Percentiles rank a stretch among this genome's conserved stretches.
These are phyloP conservation scores for Neoitamus cyanurus DNA, from an alignment of 2,888 invertebrate species.

Conservation along the genomic window DNA sequence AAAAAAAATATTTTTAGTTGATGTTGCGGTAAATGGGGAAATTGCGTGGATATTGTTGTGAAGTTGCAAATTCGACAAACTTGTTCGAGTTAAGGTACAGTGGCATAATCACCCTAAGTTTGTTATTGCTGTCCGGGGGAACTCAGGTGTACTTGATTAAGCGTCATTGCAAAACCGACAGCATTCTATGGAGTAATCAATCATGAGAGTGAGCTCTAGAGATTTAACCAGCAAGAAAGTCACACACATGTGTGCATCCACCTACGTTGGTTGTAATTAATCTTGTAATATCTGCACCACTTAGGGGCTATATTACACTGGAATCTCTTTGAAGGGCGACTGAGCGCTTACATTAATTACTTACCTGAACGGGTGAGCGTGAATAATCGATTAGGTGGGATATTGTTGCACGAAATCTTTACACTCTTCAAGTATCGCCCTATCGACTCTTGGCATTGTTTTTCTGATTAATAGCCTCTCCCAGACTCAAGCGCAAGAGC, in stretches of 20 bases:
- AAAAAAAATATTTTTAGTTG: neutral
- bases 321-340: neutral
- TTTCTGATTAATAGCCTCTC: neutral
- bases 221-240: neutral
- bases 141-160: neutral
- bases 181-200: neutral
- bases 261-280: neutral
- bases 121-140: neutral
- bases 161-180: neutral
- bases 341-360: neutral
- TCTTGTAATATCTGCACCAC: neutral
- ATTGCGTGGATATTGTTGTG: neutral
- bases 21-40: neutral
- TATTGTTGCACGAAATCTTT: neutral
- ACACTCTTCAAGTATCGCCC: neutral
- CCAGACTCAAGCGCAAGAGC: neutral
- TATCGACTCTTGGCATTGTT: neutral
- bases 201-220: neutral
- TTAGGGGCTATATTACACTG: neutral
- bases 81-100: neutral
- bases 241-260: neutral
- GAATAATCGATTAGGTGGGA: neutral
- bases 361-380: neutral
- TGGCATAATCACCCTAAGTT: neutral
- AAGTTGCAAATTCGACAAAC: neutral